A percentile compares a stretch with the other conserved stretches of the same genome.
Evolutionary conservation across 1,140 invertebrate species (phyloP).

Genomic region (Xylocopa sonorina): DNA sequence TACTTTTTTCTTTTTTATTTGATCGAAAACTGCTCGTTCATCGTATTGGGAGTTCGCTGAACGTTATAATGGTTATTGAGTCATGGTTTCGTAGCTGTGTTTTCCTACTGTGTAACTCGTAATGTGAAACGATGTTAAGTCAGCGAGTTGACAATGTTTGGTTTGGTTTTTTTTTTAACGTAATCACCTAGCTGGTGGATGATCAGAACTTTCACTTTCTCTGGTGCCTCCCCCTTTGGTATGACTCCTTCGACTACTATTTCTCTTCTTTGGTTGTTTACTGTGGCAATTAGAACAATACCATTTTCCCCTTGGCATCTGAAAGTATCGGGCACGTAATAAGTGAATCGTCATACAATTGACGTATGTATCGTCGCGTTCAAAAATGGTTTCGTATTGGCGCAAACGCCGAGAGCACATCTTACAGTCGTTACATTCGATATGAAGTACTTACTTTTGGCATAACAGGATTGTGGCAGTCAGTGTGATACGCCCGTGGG

Average conservation of each 20-base stretch:
- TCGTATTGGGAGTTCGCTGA: slow-evolving; percentile 63
- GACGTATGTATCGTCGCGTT: no score
- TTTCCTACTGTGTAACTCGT: slow-evolving; percentile 57
- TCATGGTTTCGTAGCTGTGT: slow-evolving; percentile 38
- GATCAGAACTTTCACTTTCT: slow-evolving; percentile 84
- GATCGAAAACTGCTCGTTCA: slow-evolving; percentile 64
- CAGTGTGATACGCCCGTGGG: slow-evolving; percentile 94
- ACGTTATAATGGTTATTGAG: slow-evolving; percentile 52
- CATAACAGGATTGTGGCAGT: slow-evolving; percentile 94
- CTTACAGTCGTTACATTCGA: no score
- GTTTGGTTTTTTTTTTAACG: slow-evolving; percentile 79
- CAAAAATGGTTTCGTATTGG: no score
- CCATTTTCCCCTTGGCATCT: slow-evolving; percentile 93
- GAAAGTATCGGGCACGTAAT: slow-evolving; percentile 31
- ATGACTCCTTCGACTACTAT: slow-evolving; percentile 83
- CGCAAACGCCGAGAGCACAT: no score
- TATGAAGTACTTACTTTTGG: slow-evolving; percentile 88
- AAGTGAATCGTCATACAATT: neutral
- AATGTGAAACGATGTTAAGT: slow-evolving; percentile 72
- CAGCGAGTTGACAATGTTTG: slow-evolving; percentile 76
- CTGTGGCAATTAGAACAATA: slow-evolving; percentile 91
- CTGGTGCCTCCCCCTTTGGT: slow-evolving; percentile 77
- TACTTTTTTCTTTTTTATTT: slow-evolving; percentile 56
- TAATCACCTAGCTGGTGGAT: slow-evolving; percentile 84
- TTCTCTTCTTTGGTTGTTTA: slow-evolving; percentile 89